phyloP scores from a whole-genome alignment of 2,888 invertebrate genomes.

The Thymelicus acteon region DNA sequence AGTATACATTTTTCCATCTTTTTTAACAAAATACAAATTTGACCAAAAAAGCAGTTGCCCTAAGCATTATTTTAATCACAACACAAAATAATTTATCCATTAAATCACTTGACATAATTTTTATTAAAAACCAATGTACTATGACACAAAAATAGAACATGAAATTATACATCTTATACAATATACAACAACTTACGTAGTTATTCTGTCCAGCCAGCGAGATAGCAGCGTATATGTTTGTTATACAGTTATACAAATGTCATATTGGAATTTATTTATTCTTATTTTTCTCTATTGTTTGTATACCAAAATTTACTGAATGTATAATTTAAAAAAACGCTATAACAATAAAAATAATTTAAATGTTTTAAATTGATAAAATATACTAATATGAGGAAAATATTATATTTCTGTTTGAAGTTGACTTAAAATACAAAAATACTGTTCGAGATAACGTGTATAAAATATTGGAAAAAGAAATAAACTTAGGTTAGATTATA shows the following conservation, averaged over 20 bases:
- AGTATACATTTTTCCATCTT: no score
- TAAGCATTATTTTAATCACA: no score
- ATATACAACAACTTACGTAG: constrained; percentile 52
- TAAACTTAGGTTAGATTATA: no score
- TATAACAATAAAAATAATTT: no score
- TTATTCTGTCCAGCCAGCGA: constrained; percentile 55
- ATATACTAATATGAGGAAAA: not conserved
- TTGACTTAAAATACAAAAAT: no score
- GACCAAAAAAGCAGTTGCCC: no score
- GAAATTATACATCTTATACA: constrained; percentile 10
- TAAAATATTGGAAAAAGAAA: no score
- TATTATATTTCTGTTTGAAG: no score
- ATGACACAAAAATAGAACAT: not conserved
- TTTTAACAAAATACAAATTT: no score
- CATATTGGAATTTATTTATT: constrained; percentile 9
- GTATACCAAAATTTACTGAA: not conserved
- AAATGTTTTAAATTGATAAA: no score
- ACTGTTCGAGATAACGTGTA: no score
- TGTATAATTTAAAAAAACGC: not conserved
- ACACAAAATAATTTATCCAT: not conserved
- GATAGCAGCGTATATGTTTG: constrained; percentile 41
- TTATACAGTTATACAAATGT: constrained; percentile 8
- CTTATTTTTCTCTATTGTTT: no score
- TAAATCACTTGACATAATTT: constrained; percentile 2
- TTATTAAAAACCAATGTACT: not conserved